These are phyloP conservation scores for Malacosoma neustria DNA, from an alignment of 2,888 invertebrate genomes.

Conservation along the genomic window DNA sequence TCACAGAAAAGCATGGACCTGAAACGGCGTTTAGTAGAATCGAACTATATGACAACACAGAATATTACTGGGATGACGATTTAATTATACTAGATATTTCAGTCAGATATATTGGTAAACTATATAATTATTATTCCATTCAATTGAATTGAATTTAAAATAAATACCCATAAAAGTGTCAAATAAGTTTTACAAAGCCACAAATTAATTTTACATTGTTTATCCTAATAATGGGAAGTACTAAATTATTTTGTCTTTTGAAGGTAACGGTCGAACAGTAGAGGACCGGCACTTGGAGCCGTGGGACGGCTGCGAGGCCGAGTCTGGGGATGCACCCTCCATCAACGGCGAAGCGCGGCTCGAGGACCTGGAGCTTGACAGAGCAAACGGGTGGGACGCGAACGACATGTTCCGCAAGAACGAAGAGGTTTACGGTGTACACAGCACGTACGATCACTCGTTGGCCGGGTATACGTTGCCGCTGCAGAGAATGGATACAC, in stretches of 20 bases:
- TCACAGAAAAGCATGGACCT: too few relatives aligned
- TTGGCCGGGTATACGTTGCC: slow-evolving; percentile 94
- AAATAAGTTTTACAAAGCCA: too few relatives aligned
- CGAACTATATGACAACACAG: too few relatives aligned
- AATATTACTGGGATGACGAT: too few relatives aligned
- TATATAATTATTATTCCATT: too few relatives aligned
- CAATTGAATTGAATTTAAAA: too few relatives aligned
- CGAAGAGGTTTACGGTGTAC: slow-evolving; percentile 91
- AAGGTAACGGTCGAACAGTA: slow-evolving; percentile 53
- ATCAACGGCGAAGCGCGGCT: slow-evolving; percentile 76
- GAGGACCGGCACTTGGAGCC: slow-evolving; percentile 91
- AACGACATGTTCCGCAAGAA: slow-evolving; percentile 98
- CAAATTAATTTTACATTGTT: too few relatives aligned
- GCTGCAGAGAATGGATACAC: slow-evolving; percentile 88
- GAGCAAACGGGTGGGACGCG: slow-evolving; percentile 96
- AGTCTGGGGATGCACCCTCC: slow-evolving; percentile 59
- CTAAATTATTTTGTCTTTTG: background rate
- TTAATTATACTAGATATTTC: too few relatives aligned
- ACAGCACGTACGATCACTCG: slow-evolving; percentile 93
- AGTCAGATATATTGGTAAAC: too few relatives aligned
- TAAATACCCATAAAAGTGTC: too few relatives aligned
- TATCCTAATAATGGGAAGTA: too few relatives aligned
- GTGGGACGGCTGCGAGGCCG: slow-evolving; percentile 83
- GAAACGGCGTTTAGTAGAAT: too few relatives aligned
- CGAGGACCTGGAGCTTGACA: slow-evolving; percentile 82